These are phyloP conservation scores for Sciaenops ocellatus DNA, from an alignment of 2,797 vertebrate genomes.

Conservation along the genomic window DNA sequence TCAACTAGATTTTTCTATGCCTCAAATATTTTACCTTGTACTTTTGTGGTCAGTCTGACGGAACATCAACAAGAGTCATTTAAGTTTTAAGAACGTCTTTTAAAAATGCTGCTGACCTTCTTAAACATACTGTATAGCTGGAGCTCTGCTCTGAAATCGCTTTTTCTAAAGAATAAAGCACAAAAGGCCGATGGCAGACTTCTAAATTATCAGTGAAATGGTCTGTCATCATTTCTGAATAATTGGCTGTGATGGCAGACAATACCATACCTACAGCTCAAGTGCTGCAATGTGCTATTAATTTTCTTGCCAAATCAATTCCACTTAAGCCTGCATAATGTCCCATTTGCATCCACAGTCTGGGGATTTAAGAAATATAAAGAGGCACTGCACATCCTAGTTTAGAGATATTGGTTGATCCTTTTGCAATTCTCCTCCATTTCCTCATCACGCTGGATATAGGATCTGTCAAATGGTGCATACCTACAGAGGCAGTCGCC, in stretches of 20 bases:
- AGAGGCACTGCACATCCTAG: background rate
- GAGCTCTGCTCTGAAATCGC: conserved; percentile 17
- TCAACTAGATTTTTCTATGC: background rate
- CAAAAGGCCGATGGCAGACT: conserved; percentile 38
- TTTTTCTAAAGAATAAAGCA: conserved; percentile 19
- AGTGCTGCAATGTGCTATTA: conserved; percentile 51
- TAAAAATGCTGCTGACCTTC: conserved; percentile 23
- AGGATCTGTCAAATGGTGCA: background rate
- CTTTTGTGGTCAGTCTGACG: conserved; percentile 5
- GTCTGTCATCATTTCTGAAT: conserved; percentile 59
- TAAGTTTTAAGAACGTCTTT: conserved; percentile 25
- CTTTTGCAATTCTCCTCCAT: background rate
- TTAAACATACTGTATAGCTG: background rate
- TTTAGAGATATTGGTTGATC: conserved; percentile 18
- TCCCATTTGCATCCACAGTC: conserved; percentile 43
- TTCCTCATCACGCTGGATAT: conserved; percentile 8
- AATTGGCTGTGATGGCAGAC: conserved; percentile 43
- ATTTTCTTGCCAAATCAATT: conserved; percentile 64
- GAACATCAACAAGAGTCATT: conserved; percentile 13
- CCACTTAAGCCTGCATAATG: conserved; percentile 57
- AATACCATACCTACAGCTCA: conserved; percentile 55
- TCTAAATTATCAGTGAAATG: conserved; percentile 44
- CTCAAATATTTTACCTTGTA: conserved; percentile 10
- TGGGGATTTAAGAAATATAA: conserved; percentile 24
- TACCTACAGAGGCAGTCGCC: conserved; percentile 29